A percentile compares a stretch with the other conserved stretches of the same genome.
phyloP scores from a whole-genome alignment of 2,797 vertebrate species.

The Mionectes olivaceus region DNA sequence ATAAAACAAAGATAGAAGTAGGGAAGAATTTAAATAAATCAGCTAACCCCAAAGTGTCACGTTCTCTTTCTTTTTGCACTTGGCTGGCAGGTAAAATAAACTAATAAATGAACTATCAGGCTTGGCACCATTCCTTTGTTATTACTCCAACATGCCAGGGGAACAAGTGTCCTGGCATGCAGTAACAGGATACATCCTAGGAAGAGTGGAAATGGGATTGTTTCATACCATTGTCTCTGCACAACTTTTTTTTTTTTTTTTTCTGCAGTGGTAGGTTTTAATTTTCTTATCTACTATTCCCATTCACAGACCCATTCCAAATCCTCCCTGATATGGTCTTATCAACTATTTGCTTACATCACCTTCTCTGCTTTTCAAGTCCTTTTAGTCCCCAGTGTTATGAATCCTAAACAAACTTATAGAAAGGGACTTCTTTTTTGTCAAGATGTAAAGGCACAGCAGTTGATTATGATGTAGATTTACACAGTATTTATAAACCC shows the following conservation, averaged over 20 bases:
- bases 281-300: neutral
- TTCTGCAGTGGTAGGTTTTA: neutral
- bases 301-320: slow-evolving; percentile 8
- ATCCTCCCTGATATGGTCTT: neutral
- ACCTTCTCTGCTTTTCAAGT: neutral
- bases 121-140: neutral
- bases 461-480: neutral
- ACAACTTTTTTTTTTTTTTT: neutral
- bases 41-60: neutral
- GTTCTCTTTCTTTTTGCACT: neutral
- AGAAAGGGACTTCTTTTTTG: neutral
- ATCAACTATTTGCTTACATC: neutral
- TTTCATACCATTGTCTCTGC: neutral
- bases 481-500: rapidly evolving
- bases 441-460: neutral
- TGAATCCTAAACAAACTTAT: neutral
- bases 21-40: neutral
- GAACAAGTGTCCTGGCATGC: neutral
- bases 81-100: slow-evolving; percentile 7
- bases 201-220: neutral
- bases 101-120: slow-evolving; percentile 22
- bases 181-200: neutral
- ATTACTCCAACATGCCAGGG: neutral
- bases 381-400: neutral
- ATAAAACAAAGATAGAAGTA: neutral